A percentile compares a stretch with the other conserved stretches of the same genome.
These are phyloP conservation scores for Prolemur simus DNA, from an alignment of 2,113 vertebrate species.

Conservation along the genomic window DNA sequence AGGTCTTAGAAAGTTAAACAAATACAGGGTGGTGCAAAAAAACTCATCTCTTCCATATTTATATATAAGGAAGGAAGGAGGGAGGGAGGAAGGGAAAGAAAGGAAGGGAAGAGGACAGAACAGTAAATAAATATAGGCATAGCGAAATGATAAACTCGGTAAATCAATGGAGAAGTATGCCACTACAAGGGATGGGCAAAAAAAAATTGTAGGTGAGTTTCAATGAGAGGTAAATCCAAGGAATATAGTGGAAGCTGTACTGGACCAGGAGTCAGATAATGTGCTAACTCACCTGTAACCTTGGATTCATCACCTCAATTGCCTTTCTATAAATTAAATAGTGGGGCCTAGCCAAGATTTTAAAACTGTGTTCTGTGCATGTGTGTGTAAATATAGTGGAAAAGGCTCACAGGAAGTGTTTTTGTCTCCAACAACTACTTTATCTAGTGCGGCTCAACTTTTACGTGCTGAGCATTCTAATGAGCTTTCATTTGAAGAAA, in stretches of 20 bases:
- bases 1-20: constrained; percentile 39
- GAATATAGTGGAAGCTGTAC: not conserved
- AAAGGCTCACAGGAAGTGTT: not conserved
- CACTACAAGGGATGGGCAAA: not conserved
- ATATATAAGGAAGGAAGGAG: not conserved
- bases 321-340: not conserved
- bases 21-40: not conserved
- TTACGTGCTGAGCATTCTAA: not conserved
- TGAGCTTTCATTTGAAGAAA: constrained; percentile 3
- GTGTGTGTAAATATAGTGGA: not conserved
- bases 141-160: not conserved
- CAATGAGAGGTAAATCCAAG: not conserved
- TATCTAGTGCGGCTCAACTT: not conserved
- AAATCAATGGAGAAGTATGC: not conserved
- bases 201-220: not conserved
- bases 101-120: not conserved
- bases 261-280: not conserved
- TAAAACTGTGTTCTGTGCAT: not conserved
- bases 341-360: not conserved
- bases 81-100: not conserved
- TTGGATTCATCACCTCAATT: not conserved
- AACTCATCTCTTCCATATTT: not conserved
- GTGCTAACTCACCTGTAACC: not conserved
- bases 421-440: not conserved
- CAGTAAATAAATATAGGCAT: not conserved